Base-by-base conservation (phyloP, 2,888 invertebrate genomes). In the Scrobipalpa costella region DNA sequence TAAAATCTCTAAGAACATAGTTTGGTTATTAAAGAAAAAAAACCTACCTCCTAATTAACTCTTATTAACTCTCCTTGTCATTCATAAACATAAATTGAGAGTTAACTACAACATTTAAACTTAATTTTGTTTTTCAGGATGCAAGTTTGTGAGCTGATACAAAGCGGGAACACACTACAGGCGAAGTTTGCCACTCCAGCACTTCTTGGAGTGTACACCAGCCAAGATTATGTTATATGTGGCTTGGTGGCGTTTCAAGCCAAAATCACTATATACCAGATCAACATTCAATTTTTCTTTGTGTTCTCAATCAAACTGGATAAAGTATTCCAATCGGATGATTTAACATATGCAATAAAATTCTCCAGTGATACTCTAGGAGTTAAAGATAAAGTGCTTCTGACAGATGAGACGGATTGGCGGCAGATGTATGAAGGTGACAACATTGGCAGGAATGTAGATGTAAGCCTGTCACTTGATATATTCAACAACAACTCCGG, bases 361-460 rank as follows among this genome's bases (percentile, higher is more conserved):
- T 55, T 55, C 17, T 33, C 33, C 34, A 55, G 55, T 27, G 33
- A 55, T 33, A 34, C 55, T 15, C 15, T 55, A 8, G 34, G 34
- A 15, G 34, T 55, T 34, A 15, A n/a, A 34, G 55, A 55, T 15
- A 55, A 34, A 17, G 33, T 55, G 34, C 27, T 55, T 13, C 15
- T 55, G 34, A 55, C 55, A 1, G 55, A 55, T 34, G 55, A 55
- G n/a, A 55, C 55, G 2, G 34, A 33, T 8, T 55, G 55, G 55
- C 55, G 55, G 8, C 55, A 55, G 7, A 55, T 55, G 27, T 55
- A 55, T 55, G 55, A 55, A 34, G 55, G 55, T 15, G 55, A 55
- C 15, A 34, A 33, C 34, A 27, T 55, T 34, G 55, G 55, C 15
- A n/a, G 55, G 7, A 34, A 55, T 34, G 34, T 55, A n/a, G 55